These are phyloP conservation scores for Conus canariensis DNA, from an alignment of 2,888 invertebrate species.

Conservation along the genomic window DNA sequence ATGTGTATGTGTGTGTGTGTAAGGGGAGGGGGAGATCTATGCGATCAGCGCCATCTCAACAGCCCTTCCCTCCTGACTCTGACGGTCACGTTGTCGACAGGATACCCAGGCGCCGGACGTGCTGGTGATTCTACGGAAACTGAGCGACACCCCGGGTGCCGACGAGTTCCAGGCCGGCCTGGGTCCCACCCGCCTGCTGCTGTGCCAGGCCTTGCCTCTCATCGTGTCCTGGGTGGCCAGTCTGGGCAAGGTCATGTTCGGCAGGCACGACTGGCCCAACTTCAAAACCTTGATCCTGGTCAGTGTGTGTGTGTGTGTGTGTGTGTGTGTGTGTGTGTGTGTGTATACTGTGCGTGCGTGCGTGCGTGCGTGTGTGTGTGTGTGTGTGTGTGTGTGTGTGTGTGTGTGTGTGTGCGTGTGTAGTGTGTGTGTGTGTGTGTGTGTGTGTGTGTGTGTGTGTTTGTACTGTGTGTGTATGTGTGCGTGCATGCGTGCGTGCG, in stretches of 20 bases:
- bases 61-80: too few relatives aligned
- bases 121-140: background rate
- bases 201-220: slow-evolving; percentile 44
- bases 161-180: background rate
- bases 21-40: too few relatives aligned
- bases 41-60: too few relatives aligned
- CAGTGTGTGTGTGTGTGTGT: slow-evolving; percentile 44
- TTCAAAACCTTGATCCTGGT: slow-evolving; percentile 62
- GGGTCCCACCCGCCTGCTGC: slow-evolving; percentile 23
- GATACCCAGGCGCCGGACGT: background rate
- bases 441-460: too few relatives aligned
- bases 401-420: background rate
- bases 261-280: slow-evolving; percentile 70
- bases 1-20: too few relatives aligned
- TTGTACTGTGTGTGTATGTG: too few relatives aligned
- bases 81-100: background rate
- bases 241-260: slow-evolving; percentile 65
- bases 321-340: too few relatives aligned
- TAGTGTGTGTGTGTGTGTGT: background rate
- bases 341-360: too few relatives aligned
- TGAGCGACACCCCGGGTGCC: background rate
- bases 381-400: background rate
- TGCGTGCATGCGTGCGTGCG: too few relatives aligned
- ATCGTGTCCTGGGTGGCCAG: slow-evolving; percentile 79
- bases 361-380: background rate